Conservation (phyloP, 1,140 invertebrate species). For the Ruditapes philippinarum region DNA sequence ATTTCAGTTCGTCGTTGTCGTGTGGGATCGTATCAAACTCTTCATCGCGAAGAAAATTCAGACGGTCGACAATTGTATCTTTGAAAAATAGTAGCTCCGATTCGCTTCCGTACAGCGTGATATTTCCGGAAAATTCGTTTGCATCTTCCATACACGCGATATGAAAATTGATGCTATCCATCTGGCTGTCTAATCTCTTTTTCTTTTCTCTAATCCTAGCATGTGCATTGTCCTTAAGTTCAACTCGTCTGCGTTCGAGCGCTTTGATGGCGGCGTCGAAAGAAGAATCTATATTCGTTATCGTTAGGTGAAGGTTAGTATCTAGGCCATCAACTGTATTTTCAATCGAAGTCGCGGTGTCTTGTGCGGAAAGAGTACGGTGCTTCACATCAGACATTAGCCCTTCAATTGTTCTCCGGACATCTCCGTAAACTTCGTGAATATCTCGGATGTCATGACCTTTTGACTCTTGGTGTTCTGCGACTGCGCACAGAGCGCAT, state of each 20-base stretch:
- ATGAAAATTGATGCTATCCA: constrained; percentile 59
- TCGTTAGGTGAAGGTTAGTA: constrained; percentile 16
- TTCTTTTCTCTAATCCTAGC: constrained; percentile 50
- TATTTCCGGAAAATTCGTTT: constrained; percentile 55
- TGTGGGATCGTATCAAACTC: constrained; percentile 64
- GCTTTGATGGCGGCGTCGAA: constrained; percentile 57
- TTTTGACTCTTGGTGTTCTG: constrained; percentile 58
- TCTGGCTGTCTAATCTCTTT: constrained; percentile 52
- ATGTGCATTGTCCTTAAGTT: constrained; percentile 59
- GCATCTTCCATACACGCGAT: constrained; percentile 61
- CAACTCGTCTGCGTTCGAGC: constrained; percentile 45
- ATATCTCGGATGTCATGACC: constrained; percentile 60
- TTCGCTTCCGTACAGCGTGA: constrained; percentile 52
- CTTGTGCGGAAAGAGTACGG: constrained; percentile 58
- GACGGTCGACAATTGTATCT: constrained; percentile 51
- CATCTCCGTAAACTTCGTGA: constrained; percentile 59
- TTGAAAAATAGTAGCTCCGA: constrained; percentile 60
- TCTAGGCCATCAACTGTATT: constrained; percentile 45
- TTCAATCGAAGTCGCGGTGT: constrained; percentile 49
- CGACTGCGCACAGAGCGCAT: constrained; percentile 57
- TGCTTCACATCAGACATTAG: constrained; percentile 66
- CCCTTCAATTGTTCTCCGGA: constrained; percentile 41
- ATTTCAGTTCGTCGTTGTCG: constrained; percentile 66
- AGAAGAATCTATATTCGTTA: constrained; percentile 36
- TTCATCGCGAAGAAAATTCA: constrained; percentile 61